Base-by-base conservation (phyloP, 53 echinoderm and acorn worm species). In the Paracentrotus lividus region DNA sequence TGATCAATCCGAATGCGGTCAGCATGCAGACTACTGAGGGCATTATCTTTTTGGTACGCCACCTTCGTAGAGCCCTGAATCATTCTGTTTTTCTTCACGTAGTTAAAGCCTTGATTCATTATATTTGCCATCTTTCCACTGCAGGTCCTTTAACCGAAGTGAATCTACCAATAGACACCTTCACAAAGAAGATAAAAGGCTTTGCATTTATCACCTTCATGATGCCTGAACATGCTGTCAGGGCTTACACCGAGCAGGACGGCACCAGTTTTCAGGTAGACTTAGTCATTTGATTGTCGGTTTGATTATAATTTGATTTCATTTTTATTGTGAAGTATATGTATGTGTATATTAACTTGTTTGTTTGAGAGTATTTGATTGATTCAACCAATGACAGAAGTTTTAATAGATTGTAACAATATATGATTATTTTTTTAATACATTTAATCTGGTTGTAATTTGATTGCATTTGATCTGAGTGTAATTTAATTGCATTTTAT, bases 151-250 rank as follows among this genome's bases (percentile, higher is more conserved):
- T 98, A 47, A 97, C 98, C 10, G 98, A 98, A 93, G 95, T 96
- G 20, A 95, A 95, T 92, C 93, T 98, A 16, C 98, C 98, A 5
- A 96, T 98, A 47, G 98, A 98, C 66, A 87, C 97, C 33, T 90
- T 96, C 33, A 98, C 98, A 27, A 98, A 96, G 93, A 98, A 97
- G 93, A 94, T 95, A 40, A 98, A 98, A 92, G 98, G 98, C 3
- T 98, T 97, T 95, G 96, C 97, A 0, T 98, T 98, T 88, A 91
- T 98, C 77, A 98, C 98, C 34, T 98, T 87, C 92, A 98, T 98
- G 98, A 98, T 98, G 98, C 98, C 98, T 14, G 99, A 99, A 77
- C 99, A 99, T 90, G 99, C 99, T 6, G 97, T 99, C 52, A 95
- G 86, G 55, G 99, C 99, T 42, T 99, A 96, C 75, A 96, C 99